phyloP scores from a whole-genome alignment of 1,140 invertebrate species.

The Aphaenogaster rudis region DNA sequence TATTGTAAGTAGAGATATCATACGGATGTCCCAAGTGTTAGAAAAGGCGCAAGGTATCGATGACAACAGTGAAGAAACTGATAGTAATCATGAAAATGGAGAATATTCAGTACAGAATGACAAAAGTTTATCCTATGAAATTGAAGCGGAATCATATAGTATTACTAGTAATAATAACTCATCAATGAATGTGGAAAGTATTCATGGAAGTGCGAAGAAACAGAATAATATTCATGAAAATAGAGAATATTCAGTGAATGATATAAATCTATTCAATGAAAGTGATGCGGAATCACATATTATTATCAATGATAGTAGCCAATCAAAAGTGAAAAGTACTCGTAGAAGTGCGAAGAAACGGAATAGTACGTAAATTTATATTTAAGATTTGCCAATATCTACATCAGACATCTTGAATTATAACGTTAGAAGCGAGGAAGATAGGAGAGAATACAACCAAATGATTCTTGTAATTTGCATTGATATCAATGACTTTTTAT shows the following conservation, averaged over 20 bases:
- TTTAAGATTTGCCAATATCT: background rate
- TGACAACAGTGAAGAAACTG: too few relatives aligned
- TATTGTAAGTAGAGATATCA: slow-evolving; percentile 5
- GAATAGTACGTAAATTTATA: background rate
- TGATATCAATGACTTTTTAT: too few relatives aligned
- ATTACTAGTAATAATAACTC: background rate
- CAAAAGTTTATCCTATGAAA: background rate
- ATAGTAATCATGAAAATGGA: background rate
- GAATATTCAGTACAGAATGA: background rate
- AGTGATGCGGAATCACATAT: too few relatives aligned
- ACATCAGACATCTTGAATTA: too few relatives aligned
- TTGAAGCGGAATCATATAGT: background rate
- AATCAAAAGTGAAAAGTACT: background rate
- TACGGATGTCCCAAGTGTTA: slow-evolving; percentile 16
- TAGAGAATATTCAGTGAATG: too few relatives aligned
- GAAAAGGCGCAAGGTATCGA: slow-evolving; percentile 7
- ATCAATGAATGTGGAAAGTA: too few relatives aligned
- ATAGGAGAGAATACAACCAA: too few relatives aligned
- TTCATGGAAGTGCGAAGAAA: too few relatives aligned
- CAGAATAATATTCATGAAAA: too few relatives aligned
- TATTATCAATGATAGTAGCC: too few relatives aligned
- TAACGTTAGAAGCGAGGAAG: too few relatives aligned
- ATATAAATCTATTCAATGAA: background rate
- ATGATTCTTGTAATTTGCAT: too few relatives aligned
- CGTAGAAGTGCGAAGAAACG: slow-evolving; percentile 1